Conservation (phyloP, 2,888 invertebrate species). For the Ennomos fuscantarius region DNA sequence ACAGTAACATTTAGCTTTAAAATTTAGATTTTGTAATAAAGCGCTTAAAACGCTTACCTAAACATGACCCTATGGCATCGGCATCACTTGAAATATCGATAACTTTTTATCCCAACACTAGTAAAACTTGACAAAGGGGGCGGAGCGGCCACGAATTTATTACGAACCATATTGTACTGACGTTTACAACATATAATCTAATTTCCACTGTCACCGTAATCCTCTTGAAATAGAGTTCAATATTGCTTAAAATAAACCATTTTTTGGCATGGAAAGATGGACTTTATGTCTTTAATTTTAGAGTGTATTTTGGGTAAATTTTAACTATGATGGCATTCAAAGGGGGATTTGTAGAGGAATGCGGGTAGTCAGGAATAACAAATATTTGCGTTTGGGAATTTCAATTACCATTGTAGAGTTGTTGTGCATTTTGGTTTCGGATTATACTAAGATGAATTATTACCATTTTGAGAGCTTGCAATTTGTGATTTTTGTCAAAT, state of each 20-base stretch:
- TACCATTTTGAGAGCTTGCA: too few species aligned
- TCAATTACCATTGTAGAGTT: slow-evolving; percentile 2
- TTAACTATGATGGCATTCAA: background rate
- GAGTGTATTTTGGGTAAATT: slow-evolving; percentile 12
- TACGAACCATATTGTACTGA: slow-evolving; percentile 71
- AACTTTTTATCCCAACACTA: slow-evolving; percentile 45
- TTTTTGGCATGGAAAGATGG: background rate
- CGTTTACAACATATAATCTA: slow-evolving; percentile 49
- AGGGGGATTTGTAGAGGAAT: slow-evolving; percentile 21
- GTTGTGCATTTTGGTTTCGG: slow-evolving; percentile 7
- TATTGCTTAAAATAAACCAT: slow-evolving; percentile 30
- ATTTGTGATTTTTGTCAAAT: too few species aligned
- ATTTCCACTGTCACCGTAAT: slow-evolving; percentile 39
- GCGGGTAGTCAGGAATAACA: slow-evolving; percentile 33
- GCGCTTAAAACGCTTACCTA: too few species aligned
- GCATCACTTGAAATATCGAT: slow-evolving; percentile 15
- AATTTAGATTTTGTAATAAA: too few species aligned
- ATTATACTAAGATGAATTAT: background rate
- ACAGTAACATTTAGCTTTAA: too few species aligned
- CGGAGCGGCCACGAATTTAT: slow-evolving; percentile 67
- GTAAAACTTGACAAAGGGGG: slow-evolving; percentile 55
- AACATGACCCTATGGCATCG: background rate
- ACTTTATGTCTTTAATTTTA: background rate
- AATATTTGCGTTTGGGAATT: slow-evolving; percentile 25
- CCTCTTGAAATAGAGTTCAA: slow-evolving; percentile 36